phyloP scores from a whole-genome alignment of 2,888 invertebrate species.

The Polydrusus tereticollis region DNA sequence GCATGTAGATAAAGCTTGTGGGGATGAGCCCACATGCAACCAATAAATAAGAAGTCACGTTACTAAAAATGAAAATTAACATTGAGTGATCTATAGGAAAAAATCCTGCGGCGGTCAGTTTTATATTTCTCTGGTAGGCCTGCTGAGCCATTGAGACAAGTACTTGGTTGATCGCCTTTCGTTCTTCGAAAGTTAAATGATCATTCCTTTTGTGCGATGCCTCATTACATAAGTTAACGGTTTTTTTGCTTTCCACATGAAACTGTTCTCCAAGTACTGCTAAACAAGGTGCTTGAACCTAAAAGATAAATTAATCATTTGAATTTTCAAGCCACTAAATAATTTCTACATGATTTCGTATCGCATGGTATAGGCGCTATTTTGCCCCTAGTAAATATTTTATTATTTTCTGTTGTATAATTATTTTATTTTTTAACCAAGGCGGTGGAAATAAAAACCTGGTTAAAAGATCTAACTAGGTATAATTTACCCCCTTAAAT shows the following conservation, averaged over 20 bases:
- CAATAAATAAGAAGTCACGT: constrained; percentile 5
- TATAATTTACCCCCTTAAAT: too few relatives aligned
- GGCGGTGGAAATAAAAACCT: too few relatives aligned
- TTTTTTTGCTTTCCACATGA: background rate
- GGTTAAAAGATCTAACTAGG: too few relatives aligned
- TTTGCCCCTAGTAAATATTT: too few relatives aligned
- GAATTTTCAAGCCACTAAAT: too few relatives aligned
- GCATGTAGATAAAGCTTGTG: background rate
- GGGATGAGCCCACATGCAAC: background rate
- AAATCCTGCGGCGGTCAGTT: constrained; percentile 1
- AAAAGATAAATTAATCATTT: too few relatives aligned
- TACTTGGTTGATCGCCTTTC: too few relatives aligned
- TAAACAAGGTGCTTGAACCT: background rate
- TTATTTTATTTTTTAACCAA: too few relatives aligned
- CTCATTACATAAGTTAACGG: background rate
- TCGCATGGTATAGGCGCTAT: too few relatives aligned
- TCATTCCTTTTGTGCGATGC: background rate
- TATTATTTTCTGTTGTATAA: too few relatives aligned
- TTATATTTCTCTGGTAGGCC: background rate
- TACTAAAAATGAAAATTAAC: background rate
- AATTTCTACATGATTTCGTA: too few relatives aligned
- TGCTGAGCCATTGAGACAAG: background rate
- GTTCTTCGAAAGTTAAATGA: background rate
- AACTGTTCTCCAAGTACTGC: background rate
- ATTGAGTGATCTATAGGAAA: constrained; percentile 10